Evolutionary conservation across 1,140 invertebrate species (phyloP), one percentile per base, ranked within the genome.

Genomic region (Yoshiicerus persimilis): DNA sequence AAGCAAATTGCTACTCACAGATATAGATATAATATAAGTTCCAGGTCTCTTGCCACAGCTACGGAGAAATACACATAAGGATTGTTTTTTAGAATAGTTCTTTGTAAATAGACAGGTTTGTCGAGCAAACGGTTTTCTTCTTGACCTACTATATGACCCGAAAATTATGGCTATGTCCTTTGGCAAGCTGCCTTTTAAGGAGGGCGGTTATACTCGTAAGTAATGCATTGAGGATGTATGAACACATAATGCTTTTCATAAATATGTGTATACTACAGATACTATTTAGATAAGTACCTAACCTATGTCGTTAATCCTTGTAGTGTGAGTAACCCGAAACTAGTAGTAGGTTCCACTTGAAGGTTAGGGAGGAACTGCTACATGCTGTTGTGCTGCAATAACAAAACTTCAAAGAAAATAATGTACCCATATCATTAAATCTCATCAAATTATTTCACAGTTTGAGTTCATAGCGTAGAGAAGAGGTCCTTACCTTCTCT

Each of bases 71-170:
- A 13, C 8, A 20, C n/a, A 47, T 47, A 56, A 6, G 2, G 4
- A 30, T 30, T 70, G 64, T 70, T 70, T 70, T 11, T 27, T 30
- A 6, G 64, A 56, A 56, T 56, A n/a, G 64, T 70, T 25, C 64
- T 27, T 70, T 8, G 64, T 70, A 70, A 70, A 70, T 70, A 16
- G 84, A 85, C 84, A 85, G 84, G 84, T 85, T 70, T 70, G 25
- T 30, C 23, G 9, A 70, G 64, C 64, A 70, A 70, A 39, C 38
- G 30, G 38, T 56, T 85, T 39, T 56, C 38, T 11, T 85, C 36
- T 85, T 85, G 84, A 85, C 84, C 84, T 85, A 85, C 47, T 56
- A 56, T 39, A 56, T 85, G 84, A 85, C 84, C 84, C 84, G 38
- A 30, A 62, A 85, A 85, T 27, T 85, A 62, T 56, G 47, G 23